Evolutionary conservation across 2,888 invertebrate species (phyloP), one percentile per base, ranked within the genome.

Genomic region (Pseudeuparius sepicola): DNA sequence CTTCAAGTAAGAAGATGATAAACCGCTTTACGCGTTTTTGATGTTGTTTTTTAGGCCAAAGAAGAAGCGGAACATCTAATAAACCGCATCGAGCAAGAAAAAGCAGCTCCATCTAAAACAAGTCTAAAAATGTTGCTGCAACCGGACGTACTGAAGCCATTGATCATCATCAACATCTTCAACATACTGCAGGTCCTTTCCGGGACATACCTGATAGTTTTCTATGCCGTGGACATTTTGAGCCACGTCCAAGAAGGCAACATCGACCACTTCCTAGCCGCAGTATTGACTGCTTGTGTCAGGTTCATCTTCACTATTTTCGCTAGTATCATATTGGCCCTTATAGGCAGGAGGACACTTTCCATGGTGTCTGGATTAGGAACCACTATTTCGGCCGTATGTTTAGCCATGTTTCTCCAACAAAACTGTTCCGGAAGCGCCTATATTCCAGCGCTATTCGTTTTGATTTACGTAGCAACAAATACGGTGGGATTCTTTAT

Each of bases 211-310:
- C 67, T 84, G 9, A 73, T 84, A 36, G 78, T 84, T 35, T 84
- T 83, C 61, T 84, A 84, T 53, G 83, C 82, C 1, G 78, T 82
- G 1, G 78, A 82, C 48, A 78, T 84, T 36, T 67, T 83, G 5
- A 61, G 68, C 4, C 72, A 75, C 36, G 58, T 67, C 33, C 45
- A 51, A 25, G 63, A 71, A 36, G 46, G 52, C 33, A 51, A 43
- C 13, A 40, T 66, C 11, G 64, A 70, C 43, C 63, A 63, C 26
- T 70, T 70, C 40, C 51, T 68, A 37, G 77, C 78, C 1, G 83
- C 83, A 0, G 76, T 79, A 39, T 66, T 77, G 41, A 80, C 79
- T 1, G 83, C 82, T 0, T 57, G 72, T 7, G 71, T 79, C 2
- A 66, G 84, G 17, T 70, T 79, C 20, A 46, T 65, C 1, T 76